Evolutionary conservation across 2,888 invertebrate genomes (phyloP), one percentile per base, ranked within the genome.

Genomic region (Pediacus dermestoides): DNA sequence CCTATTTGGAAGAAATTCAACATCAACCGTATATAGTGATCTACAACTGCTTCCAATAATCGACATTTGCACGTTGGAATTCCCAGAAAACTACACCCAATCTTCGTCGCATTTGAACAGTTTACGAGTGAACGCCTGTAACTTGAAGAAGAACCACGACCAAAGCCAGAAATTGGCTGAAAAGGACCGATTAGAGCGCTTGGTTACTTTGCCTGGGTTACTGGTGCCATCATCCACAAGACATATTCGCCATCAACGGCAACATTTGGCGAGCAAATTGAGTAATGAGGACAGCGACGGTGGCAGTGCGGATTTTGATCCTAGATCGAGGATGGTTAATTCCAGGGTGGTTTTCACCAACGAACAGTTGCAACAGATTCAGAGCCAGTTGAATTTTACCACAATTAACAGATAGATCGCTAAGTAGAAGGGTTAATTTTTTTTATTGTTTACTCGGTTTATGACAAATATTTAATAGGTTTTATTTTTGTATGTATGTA

Each of bases 1-100:
- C 50, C 42, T 58, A 57, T 43, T 55, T 60, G 59, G 62, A 59
- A 44, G 59, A 58, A 62, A 63, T 60, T 45, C 64, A 58, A 57
- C 61, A 45, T 16, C 60, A 57, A 37, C 65, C 63, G 7, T 62
- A 48, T 42, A 58, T 64, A 53, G 58, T 55, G 56, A 57, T 48
- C 36, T 53, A 54, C 52, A 55, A 47, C 48, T 64, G 65, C 60
- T 67, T 53, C 72, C 72, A 39, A 67, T 65, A 46, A 60, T 72
- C 55, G 70, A 71, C 53, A 57, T 71, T 11, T 70, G 70, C 48
- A 70, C 69, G 3, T 45, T 69, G 16, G 68, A 70, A 49, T 58
- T 66, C 30, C 67, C 68, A 3, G 63, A 64, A 11, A 63, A 60
- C 38, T 48, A 46, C 34, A 51, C 50, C 9, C 44, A 38, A 9